Evolutionary conservation across 1,140 invertebrate species (phyloP), one percentile per base, ranked within the genome.

Genomic region (Bathynomus jamesi): DNA sequence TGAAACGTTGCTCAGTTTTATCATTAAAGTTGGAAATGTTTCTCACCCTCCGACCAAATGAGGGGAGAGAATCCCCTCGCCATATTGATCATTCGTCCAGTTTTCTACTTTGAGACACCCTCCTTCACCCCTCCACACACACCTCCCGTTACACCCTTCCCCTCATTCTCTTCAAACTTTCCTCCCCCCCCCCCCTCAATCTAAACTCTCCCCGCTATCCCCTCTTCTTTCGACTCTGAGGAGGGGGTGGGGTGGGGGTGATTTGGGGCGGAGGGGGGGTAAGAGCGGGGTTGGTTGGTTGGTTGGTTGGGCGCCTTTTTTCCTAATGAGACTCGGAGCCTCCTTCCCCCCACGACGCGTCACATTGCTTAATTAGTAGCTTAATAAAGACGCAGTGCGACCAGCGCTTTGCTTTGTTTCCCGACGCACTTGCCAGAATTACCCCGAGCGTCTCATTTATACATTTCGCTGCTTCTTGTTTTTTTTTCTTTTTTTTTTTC

Each of bases 331-430:
- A 21, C 40, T 17, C 40, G 40, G 40, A 53, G 40, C 40, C 40
- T 53, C 21, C 40, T 53, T 21, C 21, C 21, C 40, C n/a, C 40
- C 21, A 11, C 40, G 40, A 21, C 40, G 40, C 40, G 40, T 53
- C 40, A 53, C 40, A 53, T 53, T 53, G 40, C 40, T 53, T 53
- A 53, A 53, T 53, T 53, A 53, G 40, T 53, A 53, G 40, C 40
- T 53, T 53, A 53, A 53, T 53, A 53, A 53, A 53, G 40, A 53
- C 40, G 40, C 40, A 53, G 40, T 53, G 40, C 40, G 40, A 53
- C 40, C 40, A 53, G 40, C 40, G 40, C 11, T 53, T 53, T 53
- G 40, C 40, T 53, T 53, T 53, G 40, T 53, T 53, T 53, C 40
- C 40, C 40, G 40, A 53, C 40, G 40, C 40, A 53, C 40, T 53